Evolutionary conservation across 2,888 invertebrate genomes (phyloP), one percentile per base, ranked within the genome.

Genomic region (Aproaerema taeniolella): DNA sequence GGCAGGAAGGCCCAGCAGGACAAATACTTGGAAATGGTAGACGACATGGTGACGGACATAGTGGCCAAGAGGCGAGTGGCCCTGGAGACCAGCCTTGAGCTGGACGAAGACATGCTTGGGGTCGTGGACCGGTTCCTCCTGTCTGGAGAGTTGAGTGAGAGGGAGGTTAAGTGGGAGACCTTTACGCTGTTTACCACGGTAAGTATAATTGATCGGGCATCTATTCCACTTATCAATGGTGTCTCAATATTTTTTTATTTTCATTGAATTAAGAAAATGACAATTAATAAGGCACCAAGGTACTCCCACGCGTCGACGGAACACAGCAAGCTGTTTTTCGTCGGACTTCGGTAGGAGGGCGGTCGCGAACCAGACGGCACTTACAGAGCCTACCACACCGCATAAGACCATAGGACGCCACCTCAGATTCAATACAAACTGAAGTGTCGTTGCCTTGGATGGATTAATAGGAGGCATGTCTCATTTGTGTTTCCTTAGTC

Each of bases 171-270:
- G 35, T 50, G 53, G 50, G 71, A 73, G 12, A 67, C 67, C 0
- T 61, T 81, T 1, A 65, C 61, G 29, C 46, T 80, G 11, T 81
- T 82, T 50, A 78, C 81, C 1, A 78, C 81, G 35, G 81, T 81
- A 46, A 65, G 66, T 65, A 26, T 26, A 8, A 20, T 4, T 20
- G n/a, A n/a, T n/a, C n/a, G n/a, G n/a, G n/a, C n/a, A n/a, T n/a
- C n/a, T n/a, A n/a, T n/a, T n/a, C n/a, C n/a, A n/a, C n/a, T n/a
- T n/a, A n/a, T n/a, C 5, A n/a, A n/a, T n/a, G n/a, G n/a, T n/a
- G n/a, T n/a, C 4, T 20, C 20, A 7, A 4, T 20, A 7, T 20
- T 6, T 20, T 4, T 20, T 20, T 20, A 7, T 6, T 20, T 20
- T 20, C 20, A 20, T 7, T 7, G 20, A 4, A 7, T 7, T 4